phyloP scores from a whole-genome alignment of 2,797 vertebrate genomes.

The Carcharodon carcharias region DNA sequence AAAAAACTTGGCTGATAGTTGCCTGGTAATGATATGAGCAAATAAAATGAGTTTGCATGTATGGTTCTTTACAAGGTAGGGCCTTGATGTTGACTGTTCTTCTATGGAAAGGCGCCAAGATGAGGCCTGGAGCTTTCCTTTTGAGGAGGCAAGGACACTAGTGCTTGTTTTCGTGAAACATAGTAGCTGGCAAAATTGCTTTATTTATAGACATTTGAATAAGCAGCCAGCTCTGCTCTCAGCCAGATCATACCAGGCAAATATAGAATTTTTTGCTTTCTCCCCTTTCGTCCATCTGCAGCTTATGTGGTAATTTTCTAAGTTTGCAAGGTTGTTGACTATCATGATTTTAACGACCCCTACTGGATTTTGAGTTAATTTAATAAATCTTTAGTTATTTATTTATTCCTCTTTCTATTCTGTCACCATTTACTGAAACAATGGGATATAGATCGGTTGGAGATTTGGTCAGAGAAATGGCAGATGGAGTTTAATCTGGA shows the following conservation, averaged over 20 bases:
- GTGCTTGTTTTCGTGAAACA: background rate
- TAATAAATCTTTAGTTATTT: background rate
- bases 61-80: background rate
- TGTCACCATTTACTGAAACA: background rate
- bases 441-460: no score
- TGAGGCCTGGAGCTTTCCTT: background rate
- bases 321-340: background rate
- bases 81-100: background rate
- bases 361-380: background rate
- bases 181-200: background rate
- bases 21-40: background rate
- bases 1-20: background rate
- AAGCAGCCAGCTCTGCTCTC: background rate
- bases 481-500: no score
- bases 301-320: background rate
- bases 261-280: background rate
- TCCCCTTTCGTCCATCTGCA: background rate
- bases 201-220: background rate
- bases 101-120: background rate
- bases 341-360: background rate
- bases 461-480: no score
- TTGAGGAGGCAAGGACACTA: background rate
- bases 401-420: background rate
- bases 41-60: background rate
- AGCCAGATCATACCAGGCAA: background rate